Evolutionary conservation across 2,888 invertebrate genomes (phyloP).

Genomic region (Xestia c-nigrum): DNA sequence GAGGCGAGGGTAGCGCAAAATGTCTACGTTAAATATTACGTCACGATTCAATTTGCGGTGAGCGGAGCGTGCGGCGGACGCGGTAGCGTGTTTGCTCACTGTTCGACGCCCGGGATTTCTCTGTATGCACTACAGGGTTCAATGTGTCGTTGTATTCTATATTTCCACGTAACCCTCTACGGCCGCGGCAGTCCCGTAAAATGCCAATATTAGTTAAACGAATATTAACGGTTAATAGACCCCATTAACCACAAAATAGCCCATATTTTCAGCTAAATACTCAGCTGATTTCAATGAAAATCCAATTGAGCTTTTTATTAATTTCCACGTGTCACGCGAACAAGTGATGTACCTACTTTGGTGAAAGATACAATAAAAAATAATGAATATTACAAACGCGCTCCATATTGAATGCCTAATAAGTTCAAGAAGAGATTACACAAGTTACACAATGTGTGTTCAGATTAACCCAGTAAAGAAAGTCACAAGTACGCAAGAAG

Average conservation of each 20-base stretch:
- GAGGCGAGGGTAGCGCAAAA: slow-evolving; percentile 72
- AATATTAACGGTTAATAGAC: slow-evolving; percentile 49
- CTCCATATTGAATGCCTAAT: slow-evolving; percentile 31
- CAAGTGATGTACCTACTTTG: slow-evolving; percentile 52
- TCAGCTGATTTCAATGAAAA: slow-evolving; percentile 62
- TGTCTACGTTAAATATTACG: slow-evolving; percentile 78
- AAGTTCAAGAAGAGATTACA: slow-evolving; percentile 39
- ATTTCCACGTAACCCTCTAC: slow-evolving; percentile 37
- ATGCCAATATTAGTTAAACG: slow-evolving; percentile 40
- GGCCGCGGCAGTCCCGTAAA: slow-evolving; percentile 29
- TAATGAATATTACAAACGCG: slow-evolving; percentile 55
- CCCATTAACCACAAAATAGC: slow-evolving; percentile 46
- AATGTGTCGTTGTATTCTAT: slow-evolving; percentile 20
- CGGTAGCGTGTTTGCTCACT: slow-evolving; percentile 65
- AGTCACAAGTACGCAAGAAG: slow-evolving; percentile 35
- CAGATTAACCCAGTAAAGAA: slow-evolving; percentile 48
- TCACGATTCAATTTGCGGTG: slow-evolving; percentile 77
- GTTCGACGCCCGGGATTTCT: slow-evolving; percentile 50
- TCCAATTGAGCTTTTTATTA: slow-evolving; percentile 58
- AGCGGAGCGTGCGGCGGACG: slow-evolving; percentile 64
- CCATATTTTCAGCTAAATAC: slow-evolving; percentile 61
- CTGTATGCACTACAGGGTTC: slow-evolving; percentile 50
- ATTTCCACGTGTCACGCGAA: slow-evolving; percentile 61
- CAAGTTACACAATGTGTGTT: slow-evolving; percentile 40
- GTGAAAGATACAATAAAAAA: slow-evolving; percentile 51